These are phyloP conservation scores for Tuta absoluta DNA, from an alignment of 2,888 invertebrate genomes.

Conservation along the genomic window DNA sequence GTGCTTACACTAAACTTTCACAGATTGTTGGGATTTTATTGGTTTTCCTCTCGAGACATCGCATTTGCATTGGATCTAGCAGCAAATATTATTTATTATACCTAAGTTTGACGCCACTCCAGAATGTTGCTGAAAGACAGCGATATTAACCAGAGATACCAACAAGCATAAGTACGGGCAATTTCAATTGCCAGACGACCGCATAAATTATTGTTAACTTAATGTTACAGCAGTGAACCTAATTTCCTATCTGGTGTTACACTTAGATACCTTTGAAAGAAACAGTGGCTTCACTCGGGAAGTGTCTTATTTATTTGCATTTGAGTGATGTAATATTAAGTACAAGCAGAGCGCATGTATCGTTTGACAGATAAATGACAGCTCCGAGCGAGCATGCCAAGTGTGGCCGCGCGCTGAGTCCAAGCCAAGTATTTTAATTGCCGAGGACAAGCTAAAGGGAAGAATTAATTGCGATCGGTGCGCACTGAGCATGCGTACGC, in stretches of 20 bases:
- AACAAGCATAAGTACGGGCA: too few relatives aligned
- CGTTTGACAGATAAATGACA: slow-evolving; percentile 30
- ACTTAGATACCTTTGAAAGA: not conserved
- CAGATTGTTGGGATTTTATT: not conserved
- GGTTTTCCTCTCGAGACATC: too few relatives aligned
- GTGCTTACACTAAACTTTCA: not conserved
- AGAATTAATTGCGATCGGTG: slow-evolving; percentile 41
- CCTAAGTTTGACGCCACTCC: not conserved
- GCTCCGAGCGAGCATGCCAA: slow-evolving; percentile 32
- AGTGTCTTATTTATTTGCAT: not conserved
- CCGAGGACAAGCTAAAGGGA: slow-evolving; percentile 37
- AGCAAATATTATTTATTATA: too few relatives aligned
- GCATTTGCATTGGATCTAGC: too few relatives aligned
- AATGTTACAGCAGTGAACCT: not conserved
- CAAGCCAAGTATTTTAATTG: slow-evolving; percentile 50
- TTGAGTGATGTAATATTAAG: slow-evolving; percentile 20
- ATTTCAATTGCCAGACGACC: not conserved
- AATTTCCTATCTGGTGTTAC: not conserved
- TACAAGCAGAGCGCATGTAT: slow-evolving; percentile 12
- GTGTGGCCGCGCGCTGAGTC: slow-evolving; percentile 30
- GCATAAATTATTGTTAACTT: not conserved
- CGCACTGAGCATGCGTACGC: slow-evolving; percentile 21
- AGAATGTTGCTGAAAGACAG: not conserved
- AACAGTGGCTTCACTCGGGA: not conserved
- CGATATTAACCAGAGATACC: too few relatives aligned